Evolutionary conservation across 2,113 vertebrate genomes (phyloP), one percentile per base, ranked within the genome.

Genomic region (Alethe diademata): DNA sequence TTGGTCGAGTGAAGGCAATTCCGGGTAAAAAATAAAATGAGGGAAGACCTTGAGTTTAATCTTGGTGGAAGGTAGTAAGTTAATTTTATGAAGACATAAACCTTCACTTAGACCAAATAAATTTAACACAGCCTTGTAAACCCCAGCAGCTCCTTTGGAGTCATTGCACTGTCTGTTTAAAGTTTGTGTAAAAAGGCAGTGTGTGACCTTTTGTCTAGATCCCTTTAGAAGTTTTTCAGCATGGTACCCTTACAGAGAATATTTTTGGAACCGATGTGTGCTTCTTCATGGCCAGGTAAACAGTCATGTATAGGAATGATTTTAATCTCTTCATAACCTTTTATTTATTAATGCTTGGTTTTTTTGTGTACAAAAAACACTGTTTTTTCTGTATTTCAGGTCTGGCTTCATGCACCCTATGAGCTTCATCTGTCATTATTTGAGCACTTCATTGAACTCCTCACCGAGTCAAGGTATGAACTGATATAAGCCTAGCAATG

Each of bases 391-490:
- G 40, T 92, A 6, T 97, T 96, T 70, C 97, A 99, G 99, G 99
- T 99, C 53, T 99, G 99, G 99, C 99, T 99, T 66, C 99, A 99
- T 42, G 99, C 99, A 25, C 99, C 99, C 2, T 99, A 99, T 66
- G 99, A 99, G 79, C 99, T 99, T 94, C 99, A 99, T 92, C 98
- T 99, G 88, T 99, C 99, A 11, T 98, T 99, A 62, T 99, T 99
- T 94, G 99, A 99, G 85, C 99, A 99, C 94, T 99, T 99, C 93
- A 99, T 99, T 33, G 99, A 99, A 82, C 98, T 99, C 85, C 98
- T 99, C 73, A 99, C 99, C 11, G 99, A 99, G 95, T 99, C 99
- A 72, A 99, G 99, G 99, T 98, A 98, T 88, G 90, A 94, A 24
- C 60, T 8, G 7, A 11, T 64, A 15, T 25, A 40, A 53, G 31